phyloP scores from a whole-genome alignment of 2,113 vertebrate genomes.

The Clarias macrocephalus region DNA sequence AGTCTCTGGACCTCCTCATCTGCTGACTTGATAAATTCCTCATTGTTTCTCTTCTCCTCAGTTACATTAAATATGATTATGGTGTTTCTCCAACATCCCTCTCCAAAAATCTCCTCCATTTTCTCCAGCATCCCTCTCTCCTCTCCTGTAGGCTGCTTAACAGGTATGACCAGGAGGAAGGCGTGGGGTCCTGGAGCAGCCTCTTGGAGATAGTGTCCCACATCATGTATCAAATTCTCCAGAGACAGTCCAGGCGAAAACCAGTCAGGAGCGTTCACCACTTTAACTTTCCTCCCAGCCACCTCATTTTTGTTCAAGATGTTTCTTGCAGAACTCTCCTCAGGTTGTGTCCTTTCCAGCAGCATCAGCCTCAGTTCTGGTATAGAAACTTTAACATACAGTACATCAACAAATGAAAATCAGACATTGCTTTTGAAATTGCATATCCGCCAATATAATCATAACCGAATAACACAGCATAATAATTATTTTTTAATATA shows the following conservation, averaged over 20 bases:
- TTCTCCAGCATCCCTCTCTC: background rate
- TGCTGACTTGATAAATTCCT: background rate
- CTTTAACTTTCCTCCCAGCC: too few relatives aligned
- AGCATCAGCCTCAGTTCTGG: too few relatives aligned
- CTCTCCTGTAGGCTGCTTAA: background rate
- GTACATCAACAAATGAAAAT: too few relatives aligned
- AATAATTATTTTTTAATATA: too few relatives aligned
- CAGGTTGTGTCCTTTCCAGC: too few relatives aligned
- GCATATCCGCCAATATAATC: too few relatives aligned
- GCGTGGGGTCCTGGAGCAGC: constrained; percentile 16
- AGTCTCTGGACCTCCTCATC: background rate
- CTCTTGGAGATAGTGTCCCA: background rate
- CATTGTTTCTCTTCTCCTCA: background rate
- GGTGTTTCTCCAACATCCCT: background rate
- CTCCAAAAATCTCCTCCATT: background rate
- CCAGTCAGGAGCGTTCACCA: too few relatives aligned
- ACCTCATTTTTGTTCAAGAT: too few relatives aligned
- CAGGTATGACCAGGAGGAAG: constrained; percentile 17
- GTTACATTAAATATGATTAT: constrained; percentile 32
- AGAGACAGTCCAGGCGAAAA: background rate
- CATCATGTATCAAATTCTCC: background rate
- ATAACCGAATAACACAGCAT: too few relatives aligned
- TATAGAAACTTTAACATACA: too few relatives aligned
- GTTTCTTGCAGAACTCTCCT: too few relatives aligned
- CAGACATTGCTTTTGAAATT: too few relatives aligned